phyloP scores from a whole-genome alignment of 1,140 invertebrate species.

The Cydia splendana region DNA sequence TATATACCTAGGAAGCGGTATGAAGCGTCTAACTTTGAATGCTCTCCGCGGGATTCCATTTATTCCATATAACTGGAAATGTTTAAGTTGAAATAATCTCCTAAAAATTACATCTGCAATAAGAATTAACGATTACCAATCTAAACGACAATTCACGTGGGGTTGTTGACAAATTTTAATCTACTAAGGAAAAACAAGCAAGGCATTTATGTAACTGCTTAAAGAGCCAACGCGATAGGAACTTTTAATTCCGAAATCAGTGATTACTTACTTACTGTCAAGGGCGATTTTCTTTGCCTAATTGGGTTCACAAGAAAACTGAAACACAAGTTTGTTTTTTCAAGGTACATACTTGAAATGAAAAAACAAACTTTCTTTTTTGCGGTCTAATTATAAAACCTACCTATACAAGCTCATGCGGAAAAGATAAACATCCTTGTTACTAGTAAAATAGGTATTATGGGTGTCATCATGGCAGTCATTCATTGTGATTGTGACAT shows the following conservation, averaged over 20 bases:
- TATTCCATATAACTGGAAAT: background rate
- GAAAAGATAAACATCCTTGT: no score
- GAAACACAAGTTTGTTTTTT: no score
- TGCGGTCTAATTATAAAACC: no score
- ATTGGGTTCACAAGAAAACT: no score
- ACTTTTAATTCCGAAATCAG: background rate
- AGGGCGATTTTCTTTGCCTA: no score
- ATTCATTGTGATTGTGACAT: background rate
- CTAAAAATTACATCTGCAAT: no score
- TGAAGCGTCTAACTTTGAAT: constrained; percentile 13
- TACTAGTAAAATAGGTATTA: background rate
- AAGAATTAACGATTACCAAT: no score
- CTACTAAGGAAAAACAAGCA: background rate
- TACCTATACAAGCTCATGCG: no score
- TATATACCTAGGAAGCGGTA: constrained; percentile 1
- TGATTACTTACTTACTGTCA: background rate
- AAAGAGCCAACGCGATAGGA: no score
- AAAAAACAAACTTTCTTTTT: background rate
- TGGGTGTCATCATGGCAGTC: background rate
- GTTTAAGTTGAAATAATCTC: background rate
- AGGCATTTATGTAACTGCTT: background rate
- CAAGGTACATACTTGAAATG: background rate
- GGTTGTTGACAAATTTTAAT: no score
- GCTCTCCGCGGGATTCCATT: constrained; percentile 2
- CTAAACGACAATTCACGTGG: no score